These are phyloP conservation scores for Protobothrops mucrosquamatus DNA, from an alignment of 2,113 vertebrate genomes.

Conservation along the genomic window DNA sequence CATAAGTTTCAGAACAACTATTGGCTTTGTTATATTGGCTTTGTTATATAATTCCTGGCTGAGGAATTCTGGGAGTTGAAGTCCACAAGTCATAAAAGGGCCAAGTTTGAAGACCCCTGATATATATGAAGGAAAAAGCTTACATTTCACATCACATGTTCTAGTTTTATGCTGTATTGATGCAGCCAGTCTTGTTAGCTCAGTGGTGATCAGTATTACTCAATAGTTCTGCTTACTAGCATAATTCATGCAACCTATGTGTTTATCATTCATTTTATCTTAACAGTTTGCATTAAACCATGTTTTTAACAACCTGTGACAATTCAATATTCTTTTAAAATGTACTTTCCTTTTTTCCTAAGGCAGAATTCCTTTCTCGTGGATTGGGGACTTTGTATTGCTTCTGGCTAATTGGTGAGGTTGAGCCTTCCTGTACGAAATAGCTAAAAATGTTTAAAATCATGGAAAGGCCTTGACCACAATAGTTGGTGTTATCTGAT, in stretches of 20 bases:
- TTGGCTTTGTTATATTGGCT: background rate
- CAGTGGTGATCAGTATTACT: background rate
- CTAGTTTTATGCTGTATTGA: background rate
- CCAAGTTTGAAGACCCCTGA: no score
- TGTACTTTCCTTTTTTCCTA: background rate
- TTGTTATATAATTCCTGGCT: background rate
- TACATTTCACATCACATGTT: background rate
- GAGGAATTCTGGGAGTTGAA: no score
- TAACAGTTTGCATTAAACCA: background rate
- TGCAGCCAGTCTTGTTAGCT: background rate
- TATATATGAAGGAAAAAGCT: background rate
- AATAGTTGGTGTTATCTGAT: background rate
- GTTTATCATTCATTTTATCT: background rate
- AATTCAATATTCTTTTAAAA: background rate
- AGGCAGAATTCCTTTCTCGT: background rate
- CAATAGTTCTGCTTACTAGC: background rate
- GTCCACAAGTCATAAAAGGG: no score
- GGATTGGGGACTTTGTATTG: background rate
- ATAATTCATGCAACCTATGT: background rate
- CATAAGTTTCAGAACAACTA: background rate
- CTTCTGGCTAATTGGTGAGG: background rate
- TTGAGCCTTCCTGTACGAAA: background rate
- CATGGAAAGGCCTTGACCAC: constrained; percentile 1
- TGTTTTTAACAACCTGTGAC: background rate
- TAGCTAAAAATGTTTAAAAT: background rate